Conservation (phyloP, 2,888 invertebrate genomes). For the Oxystoma pomonae region DNA sequence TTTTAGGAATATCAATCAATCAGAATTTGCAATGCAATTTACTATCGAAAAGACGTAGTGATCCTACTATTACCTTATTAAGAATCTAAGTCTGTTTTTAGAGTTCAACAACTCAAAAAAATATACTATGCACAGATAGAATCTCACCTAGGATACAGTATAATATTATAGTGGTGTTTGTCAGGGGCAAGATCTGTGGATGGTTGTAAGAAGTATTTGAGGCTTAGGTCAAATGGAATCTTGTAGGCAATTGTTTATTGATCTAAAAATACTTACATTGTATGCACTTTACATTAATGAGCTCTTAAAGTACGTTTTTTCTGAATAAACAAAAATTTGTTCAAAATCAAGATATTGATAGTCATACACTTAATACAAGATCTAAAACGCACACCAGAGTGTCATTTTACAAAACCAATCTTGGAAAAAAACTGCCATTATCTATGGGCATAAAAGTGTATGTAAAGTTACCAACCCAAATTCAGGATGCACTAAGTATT, state of each 20-base stretch:
- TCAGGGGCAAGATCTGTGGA: too few relatives aligned
- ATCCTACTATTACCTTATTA: neutral
- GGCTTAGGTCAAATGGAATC: too few relatives aligned
- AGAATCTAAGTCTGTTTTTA: neutral
- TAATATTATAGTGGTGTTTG: too few relatives aligned
- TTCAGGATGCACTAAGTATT: too few relatives aligned
- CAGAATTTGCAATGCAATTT: neutral
- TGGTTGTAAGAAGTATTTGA: too few relatives aligned
- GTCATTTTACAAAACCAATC: constrained; percentile 19
- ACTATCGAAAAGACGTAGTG: neutral
- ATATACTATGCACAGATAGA: neutral
- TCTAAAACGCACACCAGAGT: constrained; percentile 26
- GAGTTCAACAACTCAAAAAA: neutral
- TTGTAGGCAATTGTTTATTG: too few relatives aligned
- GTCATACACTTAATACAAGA: constrained; percentile 8
- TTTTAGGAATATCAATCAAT: neutral
- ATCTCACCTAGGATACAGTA: neutral
- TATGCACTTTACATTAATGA: neutral
- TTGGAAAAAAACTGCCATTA: neutral
- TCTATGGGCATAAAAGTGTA: neutral
- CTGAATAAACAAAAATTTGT: neutral
- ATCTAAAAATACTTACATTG: too few relatives aligned
- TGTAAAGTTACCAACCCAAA: too few relatives aligned
- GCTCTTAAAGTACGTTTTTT: neutral
- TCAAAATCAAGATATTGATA: too few relatives aligned